Conservation (phyloP, 2,113 vertebrate genomes). For the Rhinolophus sinicus region DNA sequence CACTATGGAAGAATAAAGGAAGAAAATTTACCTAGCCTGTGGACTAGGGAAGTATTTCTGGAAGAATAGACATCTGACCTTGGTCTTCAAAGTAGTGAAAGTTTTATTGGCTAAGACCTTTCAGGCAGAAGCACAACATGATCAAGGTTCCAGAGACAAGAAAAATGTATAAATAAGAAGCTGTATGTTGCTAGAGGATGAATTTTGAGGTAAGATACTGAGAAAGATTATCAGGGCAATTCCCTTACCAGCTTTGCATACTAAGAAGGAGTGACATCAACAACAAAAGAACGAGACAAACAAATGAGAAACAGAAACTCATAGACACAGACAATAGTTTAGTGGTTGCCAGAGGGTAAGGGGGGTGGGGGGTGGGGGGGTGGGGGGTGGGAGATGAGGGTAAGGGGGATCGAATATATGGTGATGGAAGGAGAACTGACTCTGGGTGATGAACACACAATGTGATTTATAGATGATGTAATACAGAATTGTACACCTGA, state of each 20-base stretch:
- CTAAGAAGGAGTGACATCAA: not conserved
- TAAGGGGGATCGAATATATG: no score
- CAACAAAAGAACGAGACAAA: no score
- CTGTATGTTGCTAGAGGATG: not conserved
- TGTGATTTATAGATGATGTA: no score
- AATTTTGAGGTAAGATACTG: not conserved
- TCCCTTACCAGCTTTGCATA: not conserved
- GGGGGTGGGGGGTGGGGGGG: no score
- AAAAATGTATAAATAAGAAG: not conserved
- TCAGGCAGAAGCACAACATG: not conserved
- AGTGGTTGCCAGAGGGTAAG: no score
- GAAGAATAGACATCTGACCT: not conserved
- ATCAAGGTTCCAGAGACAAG: not conserved
- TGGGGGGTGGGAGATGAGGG: no score
- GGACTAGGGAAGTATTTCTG: not conserved
- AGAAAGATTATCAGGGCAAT: not conserved
- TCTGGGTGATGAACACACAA: no score
- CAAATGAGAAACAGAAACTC: no score
- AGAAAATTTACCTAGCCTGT: not conserved
- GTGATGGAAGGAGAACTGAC: no score
- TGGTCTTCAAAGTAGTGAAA: not conserved
- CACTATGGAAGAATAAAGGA: not conserved
- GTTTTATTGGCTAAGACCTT: not conserved
- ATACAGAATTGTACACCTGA: no score
- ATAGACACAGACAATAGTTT: no score